Evolutionary conservation across 2,888 invertebrate genomes (phyloP), one percentile per base, ranked within the genome.

Genomic region (Urechis unicinctus): DNA sequence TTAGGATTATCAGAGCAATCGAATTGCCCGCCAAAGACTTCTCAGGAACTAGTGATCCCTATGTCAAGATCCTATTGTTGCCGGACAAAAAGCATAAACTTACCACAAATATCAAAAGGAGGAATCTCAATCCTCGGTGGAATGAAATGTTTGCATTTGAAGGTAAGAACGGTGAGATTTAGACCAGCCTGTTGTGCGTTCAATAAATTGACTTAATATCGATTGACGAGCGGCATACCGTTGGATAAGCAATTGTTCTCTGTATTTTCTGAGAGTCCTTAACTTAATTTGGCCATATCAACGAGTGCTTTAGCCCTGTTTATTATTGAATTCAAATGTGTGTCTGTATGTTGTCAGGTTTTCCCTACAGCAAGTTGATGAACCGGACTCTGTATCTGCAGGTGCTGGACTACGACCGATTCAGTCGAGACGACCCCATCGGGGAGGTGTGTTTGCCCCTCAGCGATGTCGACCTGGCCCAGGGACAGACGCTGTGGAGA

Each of bases 101-200:
- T 53, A 66, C 71, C 54, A 77, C 77, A 36, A 77, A 77, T 64
- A 74, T 76, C 56, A 75, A 76, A 64, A 71, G 74, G 62, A 68
- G 68, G 61, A 76, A 75, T 59, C 66, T 77, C 54, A 77, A 77
- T 62, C 77, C 77, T 3, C 63, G 72, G 41, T 77, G 77, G 77
- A 77, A 76, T 65, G 77, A 77, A 62, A 71, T 73, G 52, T 77
- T 77, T 64, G 68, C 74, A 28, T 77, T 77, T 68, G 76, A 78
- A 75, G 91, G 82, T 61, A 47, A 28, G 43, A 17, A 30, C 5
- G 5, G 1, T 31, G 26, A n/a, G n/a, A n/a, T n/a, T n/a, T n/a
- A n/a, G n/a, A n/a, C n/a, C n/a, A n/a, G n/a, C n/a, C n/a, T n/a
- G n/a, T n/a, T n/a, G n/a, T n/a, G n/a, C n/a, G n/a, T n/a, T n/a